These are phyloP conservation scores for Lamproptera curius DNA, from an alignment of 2,888 invertebrate genomes.

Conservation along the genomic window DNA sequence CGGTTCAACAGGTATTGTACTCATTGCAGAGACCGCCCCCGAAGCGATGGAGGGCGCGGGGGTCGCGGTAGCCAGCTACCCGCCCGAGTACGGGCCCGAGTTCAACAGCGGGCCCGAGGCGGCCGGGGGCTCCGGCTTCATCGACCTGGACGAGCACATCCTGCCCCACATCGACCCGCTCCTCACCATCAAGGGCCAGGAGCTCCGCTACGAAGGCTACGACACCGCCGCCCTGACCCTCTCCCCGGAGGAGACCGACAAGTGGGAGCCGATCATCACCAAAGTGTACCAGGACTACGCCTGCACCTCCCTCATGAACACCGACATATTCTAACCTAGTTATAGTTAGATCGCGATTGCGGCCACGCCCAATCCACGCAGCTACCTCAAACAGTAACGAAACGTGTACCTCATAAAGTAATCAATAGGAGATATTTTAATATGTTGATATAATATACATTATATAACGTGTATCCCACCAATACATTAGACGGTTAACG, in stretches of 20 bases:
- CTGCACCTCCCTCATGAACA: constrained; percentile 43
- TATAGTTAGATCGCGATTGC: constrained; percentile 17
- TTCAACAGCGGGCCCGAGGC: constrained; percentile 33
- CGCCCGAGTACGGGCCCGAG: constrained; percentile 58
- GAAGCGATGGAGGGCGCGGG: constrained; percentile 9
- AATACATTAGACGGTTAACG: constrained; percentile 63
- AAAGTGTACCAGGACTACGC: constrained; percentile 39
- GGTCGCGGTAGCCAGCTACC: constrained; percentile 27
- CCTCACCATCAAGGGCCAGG: constrained; percentile 43
- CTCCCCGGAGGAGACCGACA: constrained; percentile 12
- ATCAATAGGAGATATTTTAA: constrained; percentile 65
- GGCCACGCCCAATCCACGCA: constrained; percentile 29
- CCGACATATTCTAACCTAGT: constrained; percentile 46
- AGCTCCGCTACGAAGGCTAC: constrained; percentile 2
- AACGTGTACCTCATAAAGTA: constrained; percentile 71
- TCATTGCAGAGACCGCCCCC: constrained; percentile 1
- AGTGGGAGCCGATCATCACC: constrained; percentile 48
- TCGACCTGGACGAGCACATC: constrained; percentile 49
- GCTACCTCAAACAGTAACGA: constrained; percentile 67
- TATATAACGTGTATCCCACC: constrained; percentile 69
- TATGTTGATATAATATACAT: constrained; percentile 58
- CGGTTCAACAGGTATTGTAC: too few species aligned
- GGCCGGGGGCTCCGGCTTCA: constrained; percentile 28
- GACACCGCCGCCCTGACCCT: not conserved
- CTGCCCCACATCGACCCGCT: constrained; percentile 64